Base-by-base conservation (phyloP, 2,888 invertebrate genomes). In the Drosophila pseudotakahashii region DNA sequence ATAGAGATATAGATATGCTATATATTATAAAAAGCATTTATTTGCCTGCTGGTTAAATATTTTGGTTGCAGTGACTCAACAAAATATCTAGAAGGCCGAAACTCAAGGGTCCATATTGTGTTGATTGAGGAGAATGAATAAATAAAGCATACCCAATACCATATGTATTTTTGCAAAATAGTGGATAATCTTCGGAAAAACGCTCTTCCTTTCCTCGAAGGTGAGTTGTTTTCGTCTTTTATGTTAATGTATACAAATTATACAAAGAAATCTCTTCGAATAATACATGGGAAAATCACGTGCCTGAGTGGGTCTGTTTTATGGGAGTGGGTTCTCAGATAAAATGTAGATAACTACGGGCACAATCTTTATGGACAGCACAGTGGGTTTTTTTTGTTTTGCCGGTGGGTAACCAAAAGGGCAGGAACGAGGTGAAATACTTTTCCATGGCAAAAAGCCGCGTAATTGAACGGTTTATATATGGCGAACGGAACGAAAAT, bases 321-420 rank as follows among this genome's bases (percentile, higher is more conserved):
- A 34, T 52, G 62, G 60, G 53, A 23, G 37, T 45, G 32, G 39
- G 47, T n/a, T 45, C 69, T 41, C 69, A 80, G 78, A 79, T 78
- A 74, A 78, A 76, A 71, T 61, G 54, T 64, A 77, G 72, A 85
- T 85, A 84, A 62, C 69, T 73, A 66, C 54, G 62, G 62, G 63
- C 69, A 55, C 59, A 77, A 81, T 85, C 85, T 81, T 85, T 80
- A 80, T 80, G 75, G 77, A 71, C 70, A 52, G 34, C 53, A n/a
- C 9, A 34, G 55, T 23, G 54, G 47, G 32, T 32, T 55, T 69
- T 48, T 47, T 30, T 30, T n/a, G n/a, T n/a, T 30, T 30, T 7
- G 30, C 7, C 34, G 68, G 60, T 64, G 66, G 53, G 60, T 52
- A 52, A 11, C 14, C 23, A 26, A 45, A 50, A 42, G 42, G 41